Evolutionary conservation across 2,113 vertebrate species (phyloP).

Genomic region (Orycteropus afer): DNA sequence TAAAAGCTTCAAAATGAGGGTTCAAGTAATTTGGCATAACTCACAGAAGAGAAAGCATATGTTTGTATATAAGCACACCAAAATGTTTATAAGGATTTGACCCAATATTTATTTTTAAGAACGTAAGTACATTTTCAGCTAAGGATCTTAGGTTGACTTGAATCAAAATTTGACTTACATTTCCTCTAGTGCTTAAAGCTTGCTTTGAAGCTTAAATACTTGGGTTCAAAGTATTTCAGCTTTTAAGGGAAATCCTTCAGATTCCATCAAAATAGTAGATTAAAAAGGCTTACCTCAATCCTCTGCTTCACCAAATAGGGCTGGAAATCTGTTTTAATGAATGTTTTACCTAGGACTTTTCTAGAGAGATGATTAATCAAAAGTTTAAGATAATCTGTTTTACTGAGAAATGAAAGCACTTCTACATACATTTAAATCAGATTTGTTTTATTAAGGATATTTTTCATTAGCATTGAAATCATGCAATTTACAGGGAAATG

Average conservation of each 20-base stretch:
- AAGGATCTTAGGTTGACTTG: constrained; percentile 57
- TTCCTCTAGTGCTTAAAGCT: constrained; percentile 27
- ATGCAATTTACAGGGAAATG: constrained; percentile 44
- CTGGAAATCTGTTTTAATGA: constrained; percentile 64
- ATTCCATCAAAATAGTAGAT: constrained; percentile 67
- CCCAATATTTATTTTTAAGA: constrained; percentile 33
- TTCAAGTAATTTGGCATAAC: constrained; percentile 7
- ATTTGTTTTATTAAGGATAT: constrained; percentile 48
- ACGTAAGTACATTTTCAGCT: constrained; percentile 57
- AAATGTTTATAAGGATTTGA: not conserved
- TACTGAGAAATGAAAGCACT: constrained; percentile 56
- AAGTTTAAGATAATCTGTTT: constrained; percentile 61
- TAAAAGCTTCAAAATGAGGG: not conserved
- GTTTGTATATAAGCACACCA: not conserved
- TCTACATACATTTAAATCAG: constrained; percentile 60
- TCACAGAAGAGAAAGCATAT: not conserved
- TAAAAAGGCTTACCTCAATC: constrained; percentile 66
- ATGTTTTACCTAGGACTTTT: constrained; percentile 48
- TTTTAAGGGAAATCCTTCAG: constrained; percentile 65
- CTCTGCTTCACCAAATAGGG: constrained; percentile 46
- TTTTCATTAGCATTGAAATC: constrained; percentile 53
- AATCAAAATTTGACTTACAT: constrained; percentile 62
- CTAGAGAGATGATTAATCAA: constrained; percentile 55
- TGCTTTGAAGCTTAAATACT: constrained; percentile 62
- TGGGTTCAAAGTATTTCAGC: constrained; percentile 60